Evolutionary conservation across 1,140 invertebrate species (phyloP), one percentile per base, ranked within the genome.

Genomic region (Drosophila lini): DNA sequence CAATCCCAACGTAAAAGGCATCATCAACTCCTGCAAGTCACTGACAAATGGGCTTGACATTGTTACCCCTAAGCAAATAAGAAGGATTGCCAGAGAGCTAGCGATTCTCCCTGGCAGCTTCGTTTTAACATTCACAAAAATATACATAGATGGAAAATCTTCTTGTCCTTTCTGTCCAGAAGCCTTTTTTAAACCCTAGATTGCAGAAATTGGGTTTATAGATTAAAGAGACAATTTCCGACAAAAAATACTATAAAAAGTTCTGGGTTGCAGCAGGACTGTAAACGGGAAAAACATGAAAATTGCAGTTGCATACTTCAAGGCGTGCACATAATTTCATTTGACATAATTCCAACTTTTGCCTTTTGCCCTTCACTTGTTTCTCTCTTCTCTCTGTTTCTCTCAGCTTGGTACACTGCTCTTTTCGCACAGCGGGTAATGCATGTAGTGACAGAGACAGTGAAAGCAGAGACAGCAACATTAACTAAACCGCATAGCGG

Each of bases 311-410:
- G 74, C 73, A 69, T 68, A 50, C 53, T 47, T n/a, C 50, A 53
- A 56, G 74, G 56, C 62, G 73, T 60, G 34, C 58, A 50, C 50
- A 60, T 77, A 78, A 78, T 78, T 70, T 44, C 16, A 58, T 63
- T 78, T 78, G 57, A 52, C 67, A 58, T 55, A 40, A 58, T 63
- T 78, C 58, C 34, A 63, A 63, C 74, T 63, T 78, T 78, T 78
- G 75, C 75, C 40, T 52, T 78, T 56, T 77, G 50, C 50, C 16
- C n/a, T 58, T 52, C 40, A 11, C 63, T 13, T 25, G 11, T 22
- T 15, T 13, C 32, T 40, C 9, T 38, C 11, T 22, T 16, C 10
- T 40, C 28, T 11, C 31, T 42, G 19, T 31, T 42, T 25, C 36
- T 48, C 22, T 28, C 52, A 47, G n/a, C 28, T 32, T 40, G 59